These are phyloP conservation scores for Andrena fulva DNA, from an alignment of 2,888 invertebrate genomes.

Conservation along the genomic window DNA sequence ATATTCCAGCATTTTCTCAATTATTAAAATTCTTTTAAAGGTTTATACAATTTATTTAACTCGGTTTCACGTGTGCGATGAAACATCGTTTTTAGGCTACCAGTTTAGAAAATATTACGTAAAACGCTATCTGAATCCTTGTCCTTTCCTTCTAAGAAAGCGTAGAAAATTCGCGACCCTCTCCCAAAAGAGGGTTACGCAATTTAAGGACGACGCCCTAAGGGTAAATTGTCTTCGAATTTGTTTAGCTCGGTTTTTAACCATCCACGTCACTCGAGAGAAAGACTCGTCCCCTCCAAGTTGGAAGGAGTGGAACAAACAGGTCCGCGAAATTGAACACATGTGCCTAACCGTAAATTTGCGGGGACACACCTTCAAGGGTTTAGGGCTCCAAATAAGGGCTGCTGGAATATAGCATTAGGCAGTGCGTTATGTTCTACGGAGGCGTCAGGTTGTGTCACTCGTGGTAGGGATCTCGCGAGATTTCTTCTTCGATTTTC, in stretches of 20 bases:
- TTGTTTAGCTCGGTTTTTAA: background rate
- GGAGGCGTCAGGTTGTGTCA: slow-evolving; percentile 37
- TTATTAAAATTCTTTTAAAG: too few species aligned
- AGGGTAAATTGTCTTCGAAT: background rate
- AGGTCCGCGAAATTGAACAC: slow-evolving; percentile 50
- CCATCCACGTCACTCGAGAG: background rate
- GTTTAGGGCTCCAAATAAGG: slow-evolving; percentile 56
- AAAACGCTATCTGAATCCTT: too few species aligned
- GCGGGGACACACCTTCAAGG: slow-evolving; percentile 61
- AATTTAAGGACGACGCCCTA: too few species aligned
- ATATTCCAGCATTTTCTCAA: too few species aligned
- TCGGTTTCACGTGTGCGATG: too few species aligned
- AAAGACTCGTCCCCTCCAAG: background rate
- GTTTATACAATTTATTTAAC: too few species aligned
- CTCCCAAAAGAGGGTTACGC: too few species aligned
- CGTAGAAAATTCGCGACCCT: too few species aligned
- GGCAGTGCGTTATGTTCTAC: slow-evolving; percentile 53
- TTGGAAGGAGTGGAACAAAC: slow-evolving; percentile 43
- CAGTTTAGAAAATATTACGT: too few species aligned
- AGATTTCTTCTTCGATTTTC: background rate
- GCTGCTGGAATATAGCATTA: slow-evolving; percentile 58
- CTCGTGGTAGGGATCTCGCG: slow-evolving; percentile 10
- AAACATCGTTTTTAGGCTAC: too few species aligned
- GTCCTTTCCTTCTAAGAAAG: too few species aligned
- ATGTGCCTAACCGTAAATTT: slow-evolving; percentile 60